phyloP scores from a whole-genome alignment of 2,797 vertebrate species.

The Antrozous pallidus region DNA sequence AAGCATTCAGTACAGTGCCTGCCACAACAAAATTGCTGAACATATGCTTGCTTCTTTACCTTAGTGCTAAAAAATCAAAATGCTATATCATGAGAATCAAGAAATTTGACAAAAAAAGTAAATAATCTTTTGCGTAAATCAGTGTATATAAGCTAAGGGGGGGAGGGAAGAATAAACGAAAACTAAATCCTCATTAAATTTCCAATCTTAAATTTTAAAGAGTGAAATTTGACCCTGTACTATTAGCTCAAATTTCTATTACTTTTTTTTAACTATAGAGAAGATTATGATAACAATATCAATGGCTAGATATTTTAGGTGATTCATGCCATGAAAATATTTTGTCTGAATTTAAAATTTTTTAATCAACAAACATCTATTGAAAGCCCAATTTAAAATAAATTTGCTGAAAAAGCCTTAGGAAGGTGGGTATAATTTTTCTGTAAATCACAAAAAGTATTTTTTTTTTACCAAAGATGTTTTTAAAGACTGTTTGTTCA shows the following conservation, averaged over 20 bases:
- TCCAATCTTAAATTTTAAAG: conserved; percentile 22
- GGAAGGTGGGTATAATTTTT: not conserved
- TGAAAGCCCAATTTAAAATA: conserved; percentile 1
- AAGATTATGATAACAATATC: not conserved
- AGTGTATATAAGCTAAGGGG: not conserved
- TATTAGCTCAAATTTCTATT: not conserved
- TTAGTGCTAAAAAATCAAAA: not conserved
- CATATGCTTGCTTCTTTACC: not conserved
- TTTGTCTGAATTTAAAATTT: not conserved
- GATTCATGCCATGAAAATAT: not conserved
- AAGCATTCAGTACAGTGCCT: not conserved
- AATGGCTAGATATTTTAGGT: not conserved
- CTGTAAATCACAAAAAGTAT: not conserved
- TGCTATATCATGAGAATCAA: not conserved
- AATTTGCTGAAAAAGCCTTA: not conserved
- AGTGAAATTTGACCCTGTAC: not conserved
- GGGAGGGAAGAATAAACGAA: not conserved
- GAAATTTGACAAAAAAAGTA: not conserved
- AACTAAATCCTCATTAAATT: not conserved
- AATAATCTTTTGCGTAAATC: not conserved
- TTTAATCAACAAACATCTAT: not conserved
- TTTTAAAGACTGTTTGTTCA: not conserved
- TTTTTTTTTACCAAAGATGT: not conserved
- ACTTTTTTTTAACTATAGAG: not conserved
- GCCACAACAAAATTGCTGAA: not conserved